These are phyloP conservation scores for Lasius platythorax DNA, from an alignment of 2,888 invertebrate genomes.

Conservation along the genomic window DNA sequence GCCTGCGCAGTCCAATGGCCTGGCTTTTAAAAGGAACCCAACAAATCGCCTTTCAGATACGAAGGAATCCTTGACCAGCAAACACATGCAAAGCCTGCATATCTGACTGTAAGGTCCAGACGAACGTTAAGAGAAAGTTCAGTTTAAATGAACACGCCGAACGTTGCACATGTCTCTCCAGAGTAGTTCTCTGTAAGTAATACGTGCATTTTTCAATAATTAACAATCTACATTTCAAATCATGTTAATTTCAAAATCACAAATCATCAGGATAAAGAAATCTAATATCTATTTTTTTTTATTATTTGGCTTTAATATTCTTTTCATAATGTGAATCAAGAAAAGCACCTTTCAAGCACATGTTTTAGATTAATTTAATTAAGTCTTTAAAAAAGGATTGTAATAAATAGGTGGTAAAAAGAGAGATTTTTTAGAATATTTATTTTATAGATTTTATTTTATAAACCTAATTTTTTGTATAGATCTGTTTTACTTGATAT, in stretches of 20 bases:
- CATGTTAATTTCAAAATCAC: background rate
- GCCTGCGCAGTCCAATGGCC: background rate
- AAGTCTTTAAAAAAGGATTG: background rate
- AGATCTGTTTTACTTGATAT: background rate
- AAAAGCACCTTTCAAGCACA: background rate
- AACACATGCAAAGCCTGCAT: background rate
- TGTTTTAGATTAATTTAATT: background rate
- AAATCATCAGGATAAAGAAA: background rate
- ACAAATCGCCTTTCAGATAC: constrained; percentile 9
- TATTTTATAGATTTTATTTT: background rate
- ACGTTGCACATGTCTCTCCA: background rate
- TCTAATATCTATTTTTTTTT: background rate
- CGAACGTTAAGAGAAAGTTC: constrained; percentile 26
- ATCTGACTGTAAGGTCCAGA: background rate
- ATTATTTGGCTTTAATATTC: background rate
- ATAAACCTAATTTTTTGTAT: background rate
- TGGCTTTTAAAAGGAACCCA: constrained; percentile 21
- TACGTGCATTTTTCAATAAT: constrained; percentile 3
- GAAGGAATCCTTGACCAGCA: background rate
- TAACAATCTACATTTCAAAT: background rate
- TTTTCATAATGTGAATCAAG: background rate
- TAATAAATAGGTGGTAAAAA: background rate
- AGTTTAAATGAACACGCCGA: constrained; percentile 22
- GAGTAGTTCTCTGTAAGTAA: background rate
- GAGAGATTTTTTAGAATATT: background rate